Evolutionary conservation across 1,140 invertebrate species (phyloP).

Genomic region (Himalopsyche phryganea): DNA sequence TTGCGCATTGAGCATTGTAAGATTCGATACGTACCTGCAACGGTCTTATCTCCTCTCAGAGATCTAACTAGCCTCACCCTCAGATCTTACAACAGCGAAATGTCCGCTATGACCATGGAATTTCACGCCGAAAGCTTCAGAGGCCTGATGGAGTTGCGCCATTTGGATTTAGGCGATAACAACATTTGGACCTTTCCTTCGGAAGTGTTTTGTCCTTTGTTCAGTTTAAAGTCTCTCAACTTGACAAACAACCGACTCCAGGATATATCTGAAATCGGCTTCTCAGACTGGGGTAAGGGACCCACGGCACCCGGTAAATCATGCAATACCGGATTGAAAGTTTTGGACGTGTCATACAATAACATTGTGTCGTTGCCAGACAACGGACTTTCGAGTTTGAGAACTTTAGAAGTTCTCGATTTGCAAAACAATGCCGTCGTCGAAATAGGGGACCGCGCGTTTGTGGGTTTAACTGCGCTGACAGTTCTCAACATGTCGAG

Average conservation of each 20-base stretch:
- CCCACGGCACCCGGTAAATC: conserved; percentile 60
- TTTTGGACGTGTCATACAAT: conserved; percentile 73
- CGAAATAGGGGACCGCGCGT: conserved; percentile 68
- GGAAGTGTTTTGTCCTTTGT: conserved; percentile 72
- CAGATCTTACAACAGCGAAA: conserved; percentile 73
- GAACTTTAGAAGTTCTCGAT: conserved; percentile 62
- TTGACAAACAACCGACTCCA: conserved; percentile 75
- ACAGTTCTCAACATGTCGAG: conserved; percentile 72
- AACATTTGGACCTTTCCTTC: conserved; percentile 75
- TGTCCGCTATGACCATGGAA: conserved; percentile 76
- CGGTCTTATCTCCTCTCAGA: conserved; percentile 63
- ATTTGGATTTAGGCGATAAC: conserved; percentile 74
- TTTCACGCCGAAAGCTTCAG: conserved; percentile 69
- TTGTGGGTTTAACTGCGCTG: conserved; percentile 65
- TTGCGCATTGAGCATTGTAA: conserved; percentile 76
- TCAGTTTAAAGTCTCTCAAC: conserved; percentile 66
- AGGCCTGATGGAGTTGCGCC: conserved; percentile 64
- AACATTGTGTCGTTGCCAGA: conserved; percentile 66
- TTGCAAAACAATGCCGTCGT: conserved; percentile 73
- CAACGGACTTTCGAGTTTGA: conserved; percentile 65
- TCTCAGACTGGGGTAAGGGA: conserved; percentile 65
- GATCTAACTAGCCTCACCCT: conserved; percentile 69
- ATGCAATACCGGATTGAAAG: conserved; percentile 64
- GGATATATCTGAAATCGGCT: conserved; percentile 68
- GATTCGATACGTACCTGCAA: conserved; percentile 69